Conservation (phyloP, 2,888 invertebrate species). For the Sminthurinus aureus region DNA sequence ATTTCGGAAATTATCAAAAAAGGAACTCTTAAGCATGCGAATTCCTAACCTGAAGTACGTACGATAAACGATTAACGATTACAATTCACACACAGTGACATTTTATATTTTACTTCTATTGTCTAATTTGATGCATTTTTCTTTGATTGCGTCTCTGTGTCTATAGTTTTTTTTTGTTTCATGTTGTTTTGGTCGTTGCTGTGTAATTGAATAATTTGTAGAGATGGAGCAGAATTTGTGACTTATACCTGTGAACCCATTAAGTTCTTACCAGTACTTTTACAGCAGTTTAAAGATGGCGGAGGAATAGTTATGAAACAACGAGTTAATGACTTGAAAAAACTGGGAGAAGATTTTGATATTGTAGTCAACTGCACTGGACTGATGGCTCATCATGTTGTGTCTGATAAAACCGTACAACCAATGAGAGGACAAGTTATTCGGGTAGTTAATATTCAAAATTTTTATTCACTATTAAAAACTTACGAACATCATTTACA, state of each 20-base stretch:
- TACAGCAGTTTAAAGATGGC: conserved; percentile 68
- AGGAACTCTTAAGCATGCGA: conserved; percentile 56
- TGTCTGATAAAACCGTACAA: conserved; percentile 69
- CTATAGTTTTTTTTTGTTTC: not conserved
- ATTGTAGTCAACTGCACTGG: conserved; percentile 84
- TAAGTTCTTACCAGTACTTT: conserved; percentile 73
- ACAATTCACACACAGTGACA: too few relatives aligned
- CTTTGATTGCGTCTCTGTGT: too few relatives aligned
- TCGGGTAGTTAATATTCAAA: conserved; percentile 65
- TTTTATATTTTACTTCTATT: too few relatives aligned
- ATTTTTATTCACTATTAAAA: too few relatives aligned
- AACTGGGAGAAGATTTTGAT: conserved; percentile 68
- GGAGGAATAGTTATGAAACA: conserved; percentile 69
- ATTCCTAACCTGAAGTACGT: conserved; percentile 51
- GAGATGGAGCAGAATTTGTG: conserved; percentile 70
- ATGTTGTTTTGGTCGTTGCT: too few relatives aligned
- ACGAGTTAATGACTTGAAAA: conserved; percentile 68
- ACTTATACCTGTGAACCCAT: conserved; percentile 74
- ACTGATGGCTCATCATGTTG: conserved; percentile 71
- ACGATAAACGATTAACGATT: conserved; percentile 2
- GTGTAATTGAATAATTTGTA: too few relatives aligned
- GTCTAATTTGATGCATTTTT: not conserved
- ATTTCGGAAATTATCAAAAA: conserved; percentile 59
- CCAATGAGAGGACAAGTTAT: conserved; percentile 80
- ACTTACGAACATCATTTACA: not conserved